Base-by-base conservation (phyloP, 2,888 invertebrate species). In the Rosalia funebris region DNA sequence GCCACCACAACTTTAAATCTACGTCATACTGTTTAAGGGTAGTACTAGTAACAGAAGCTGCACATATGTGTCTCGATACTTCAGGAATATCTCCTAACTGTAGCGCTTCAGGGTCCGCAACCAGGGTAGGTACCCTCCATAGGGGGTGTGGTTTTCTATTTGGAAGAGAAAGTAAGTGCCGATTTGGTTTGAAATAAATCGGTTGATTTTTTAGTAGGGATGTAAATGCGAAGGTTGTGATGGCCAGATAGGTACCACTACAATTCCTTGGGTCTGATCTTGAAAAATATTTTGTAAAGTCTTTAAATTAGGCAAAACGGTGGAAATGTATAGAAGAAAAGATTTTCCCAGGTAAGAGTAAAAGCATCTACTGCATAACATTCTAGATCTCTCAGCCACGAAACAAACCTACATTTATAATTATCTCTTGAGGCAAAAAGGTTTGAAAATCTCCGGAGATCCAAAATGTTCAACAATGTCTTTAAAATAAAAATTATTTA, bases 211-310 rank as follows among this genome's bases (percentile, higher is more conserved):
- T 19, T 45, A 54, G 25, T 20, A 62, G 11, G 1, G 39, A 48
- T 4, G 1, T 10, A 31, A 53, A 60, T 48, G 60, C 60, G 56
- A 63, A 0, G 63, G 60, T 41, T 63, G 60, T n/a, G 45, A 39
- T 1, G 36, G n/a, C 60, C 60, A 63, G 9, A 31, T 2, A 1
- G 63, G 60, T 9, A 63, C 57, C 11, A 60, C 44, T 12, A 63
- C 19, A 17, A 63, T 54, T 16, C 60, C 57, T 5, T 9, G 17
- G 1, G 60, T 57, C 12, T 45, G 25, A 44, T 63, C 60, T 10
- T n/a, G 1, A 1, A 63, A 62, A 19, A 78, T 75, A 57, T 78
- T 76, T 48, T 65, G 61, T 2, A 78, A 37, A 1, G 57, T 46
- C 50, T 59, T 65, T 19, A 72, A 52, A 16, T 76, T 62, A 0